phyloP scores from a whole-genome alignment of 2,797 vertebrate species.

The Parauchenoglanis punctatus region DNA sequence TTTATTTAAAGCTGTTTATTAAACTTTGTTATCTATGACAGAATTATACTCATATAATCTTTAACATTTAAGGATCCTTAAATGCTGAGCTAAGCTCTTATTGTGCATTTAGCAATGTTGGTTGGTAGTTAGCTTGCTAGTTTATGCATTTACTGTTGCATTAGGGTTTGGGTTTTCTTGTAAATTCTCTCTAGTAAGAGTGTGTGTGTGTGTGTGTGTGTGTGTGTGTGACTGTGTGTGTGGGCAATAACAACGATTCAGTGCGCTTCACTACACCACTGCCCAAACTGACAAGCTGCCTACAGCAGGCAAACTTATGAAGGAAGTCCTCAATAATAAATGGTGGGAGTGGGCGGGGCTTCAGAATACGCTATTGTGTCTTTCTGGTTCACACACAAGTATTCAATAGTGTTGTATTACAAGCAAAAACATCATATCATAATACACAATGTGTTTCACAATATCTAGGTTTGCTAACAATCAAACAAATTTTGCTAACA shows the following conservation, averaged over 20 bases:
- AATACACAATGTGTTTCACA: not conserved
- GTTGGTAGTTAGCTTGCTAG: not conserved
- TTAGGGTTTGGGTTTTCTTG: not conserved
- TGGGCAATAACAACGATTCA: slow-evolving; percentile 76
- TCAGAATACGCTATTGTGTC: slow-evolving; percentile 11
- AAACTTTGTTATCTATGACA: not conserved
- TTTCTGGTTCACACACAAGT: not conserved
- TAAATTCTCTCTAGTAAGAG: not conserved
- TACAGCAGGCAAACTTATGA: slow-evolving; percentile 71
- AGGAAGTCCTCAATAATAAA: slow-evolving; percentile 65
- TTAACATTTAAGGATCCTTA: not conserved
- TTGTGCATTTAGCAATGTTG: not conserved
- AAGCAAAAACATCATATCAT: not conserved
- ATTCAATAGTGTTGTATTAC: not conserved
- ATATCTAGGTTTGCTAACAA: not conserved
- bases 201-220: slow-evolving; percentile 4
- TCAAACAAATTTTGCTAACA: too few relatives aligned
- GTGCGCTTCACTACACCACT: slow-evolving; percentile 63
- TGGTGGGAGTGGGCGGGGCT: slow-evolving; percentile 30
- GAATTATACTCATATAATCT: not conserved
- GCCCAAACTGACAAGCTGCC: slow-evolving; percentile 64
- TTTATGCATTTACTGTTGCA: not conserved
- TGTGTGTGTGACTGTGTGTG: slow-evolving; percentile 58
- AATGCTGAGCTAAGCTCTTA: not conserved
- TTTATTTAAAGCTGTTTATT: not conserved